A percentile compares a stretch with the other conserved stretches of the same genome.
Evolutionary conservation across 2,888 invertebrate genomes (phyloP).

Genomic region (Scaptomyza reducta): DNA sequence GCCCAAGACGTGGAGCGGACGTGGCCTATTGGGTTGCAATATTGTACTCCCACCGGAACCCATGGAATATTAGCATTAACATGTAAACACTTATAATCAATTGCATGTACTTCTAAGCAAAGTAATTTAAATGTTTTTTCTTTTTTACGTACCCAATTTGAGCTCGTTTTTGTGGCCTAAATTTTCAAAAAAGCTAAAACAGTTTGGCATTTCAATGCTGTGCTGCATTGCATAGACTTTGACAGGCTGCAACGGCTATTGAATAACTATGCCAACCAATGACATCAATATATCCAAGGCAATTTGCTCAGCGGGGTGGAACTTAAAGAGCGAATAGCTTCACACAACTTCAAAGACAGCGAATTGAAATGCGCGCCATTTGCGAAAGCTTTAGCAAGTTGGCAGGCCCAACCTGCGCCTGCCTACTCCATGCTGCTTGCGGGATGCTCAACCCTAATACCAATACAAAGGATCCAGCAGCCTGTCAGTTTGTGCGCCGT

Average conservation of each 20-base stretch:
- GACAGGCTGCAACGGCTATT: slow-evolving; percentile 28
- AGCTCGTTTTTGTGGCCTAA: slow-evolving; percentile 13
- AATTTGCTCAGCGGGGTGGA: neutral
- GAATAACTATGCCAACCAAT: slow-evolving; percentile 37
- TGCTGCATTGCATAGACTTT: slow-evolving; percentile 4
- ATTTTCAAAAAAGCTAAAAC: slow-evolving; percentile 3
- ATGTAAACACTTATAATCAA: neutral
- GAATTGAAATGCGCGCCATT: slow-evolving; percentile 41
- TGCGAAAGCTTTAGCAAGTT: slow-evolving; percentile 47
- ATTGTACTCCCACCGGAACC: slow-evolving; percentile 84
- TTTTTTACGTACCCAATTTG: slow-evolving; percentile 8
- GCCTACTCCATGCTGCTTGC: slow-evolving; percentile 26
- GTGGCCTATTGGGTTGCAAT: slow-evolving; percentile 91
- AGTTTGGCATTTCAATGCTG: slow-evolving; percentile 17
- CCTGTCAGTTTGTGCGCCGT: slow-evolving; percentile 70
- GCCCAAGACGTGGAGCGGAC: slow-evolving; percentile 91
- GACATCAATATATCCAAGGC: slow-evolving; percentile 18
- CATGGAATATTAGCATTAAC: slow-evolving; percentile 46
- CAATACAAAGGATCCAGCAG: slow-evolving; percentile 65
- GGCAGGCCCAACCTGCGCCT: slow-evolving; percentile 45
- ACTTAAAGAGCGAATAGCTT: neutral
- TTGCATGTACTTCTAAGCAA: slow-evolving; percentile 21
- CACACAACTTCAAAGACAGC: neutral
- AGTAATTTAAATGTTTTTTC: slow-evolving; percentile 10
- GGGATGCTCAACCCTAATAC: slow-evolving; percentile 59